Percentiles rank a stretch among this genome's conserved stretches.
phyloP scores from a whole-genome alignment of 2,888 invertebrate species.

The Aproaerema taeniolella region DNA sequence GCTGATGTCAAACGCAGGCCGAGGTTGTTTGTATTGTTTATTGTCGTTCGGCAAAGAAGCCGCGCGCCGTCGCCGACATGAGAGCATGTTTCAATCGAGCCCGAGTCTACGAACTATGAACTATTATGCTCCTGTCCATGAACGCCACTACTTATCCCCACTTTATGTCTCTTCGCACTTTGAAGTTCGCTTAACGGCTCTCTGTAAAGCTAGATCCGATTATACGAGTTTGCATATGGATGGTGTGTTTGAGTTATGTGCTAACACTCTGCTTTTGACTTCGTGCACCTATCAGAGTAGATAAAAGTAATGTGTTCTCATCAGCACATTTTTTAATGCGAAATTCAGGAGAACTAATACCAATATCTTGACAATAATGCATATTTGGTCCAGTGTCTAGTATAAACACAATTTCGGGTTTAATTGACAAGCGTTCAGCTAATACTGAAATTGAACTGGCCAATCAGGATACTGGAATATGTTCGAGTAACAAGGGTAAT shows the following conservation, averaged over 20 bases:
- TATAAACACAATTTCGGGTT: too few relatives aligned
- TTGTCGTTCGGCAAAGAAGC: conserved; percentile 69
- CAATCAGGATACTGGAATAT: too few relatives aligned
- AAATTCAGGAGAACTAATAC: too few relatives aligned
- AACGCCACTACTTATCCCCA: conserved; percentile 42
- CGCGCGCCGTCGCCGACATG: conserved; percentile 35
- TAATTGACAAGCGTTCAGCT: too few relatives aligned
- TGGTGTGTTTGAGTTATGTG: not conserved
- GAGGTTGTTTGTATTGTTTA: conserved; percentile 77
- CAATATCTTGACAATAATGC: too few relatives aligned
- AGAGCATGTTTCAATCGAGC: conserved; percentile 65
- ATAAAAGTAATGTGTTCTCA: too few relatives aligned
- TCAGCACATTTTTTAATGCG: too few relatives aligned
- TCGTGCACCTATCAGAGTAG: too few relatives aligned
- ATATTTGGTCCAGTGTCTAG: too few relatives aligned
- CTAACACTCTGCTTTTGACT: too few relatives aligned
- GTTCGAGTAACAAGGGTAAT: too few relatives aligned
- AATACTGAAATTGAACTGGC: too few relatives aligned
- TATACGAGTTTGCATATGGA: not conserved
- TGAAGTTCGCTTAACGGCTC: conserved; percentile 23
- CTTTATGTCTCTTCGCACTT: conserved; percentile 42
- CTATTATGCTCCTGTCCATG: conserved; percentile 50
- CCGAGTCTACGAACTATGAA: conserved; percentile 41
- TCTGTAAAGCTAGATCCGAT: not conserved
- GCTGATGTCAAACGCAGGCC: conserved; percentile 75